These are phyloP conservation scores for Eptesicus fuscus DNA, from an alignment of 2,113 vertebrate genomes.

Conservation along the genomic window DNA sequence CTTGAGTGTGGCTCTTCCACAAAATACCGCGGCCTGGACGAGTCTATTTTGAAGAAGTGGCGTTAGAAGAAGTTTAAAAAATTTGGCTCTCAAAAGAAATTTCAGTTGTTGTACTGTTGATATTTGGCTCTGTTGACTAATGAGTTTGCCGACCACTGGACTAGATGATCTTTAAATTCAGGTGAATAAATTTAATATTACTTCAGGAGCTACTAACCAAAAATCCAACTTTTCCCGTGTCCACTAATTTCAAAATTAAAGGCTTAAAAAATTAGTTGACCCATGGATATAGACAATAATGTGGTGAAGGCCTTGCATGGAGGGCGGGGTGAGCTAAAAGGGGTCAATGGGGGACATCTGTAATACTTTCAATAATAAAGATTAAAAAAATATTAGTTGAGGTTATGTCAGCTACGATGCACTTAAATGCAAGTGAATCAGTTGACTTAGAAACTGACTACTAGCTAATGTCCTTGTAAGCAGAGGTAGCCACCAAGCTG, in stretches of 20 bases:
- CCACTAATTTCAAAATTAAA: slow-evolving; percentile 25
- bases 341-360: too few species aligned
- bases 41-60: too few species aligned
- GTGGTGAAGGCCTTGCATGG: too few species aligned
- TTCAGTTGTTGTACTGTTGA: too few species aligned
- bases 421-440: not conserved
- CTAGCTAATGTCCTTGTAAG: not conserved
- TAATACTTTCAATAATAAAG: slow-evolving; percentile 13
- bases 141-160: not conserved
- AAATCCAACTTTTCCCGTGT: not conserved
- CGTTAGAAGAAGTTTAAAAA: too few species aligned
- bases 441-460: not conserved
- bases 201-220: not conserved
- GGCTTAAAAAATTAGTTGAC: slow-evolving; percentile 2
- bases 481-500: not conserved
- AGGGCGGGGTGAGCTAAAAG: too few species aligned
- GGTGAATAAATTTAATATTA: slow-evolving; percentile 14
- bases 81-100: too few species aligned
- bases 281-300: too few species aligned
- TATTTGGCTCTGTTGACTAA: too few species aligned
- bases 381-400: not conserved
- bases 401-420: not conserved
- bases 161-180: not conserved
- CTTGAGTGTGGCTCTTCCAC: too few species aligned
- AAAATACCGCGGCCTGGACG: too few species aligned